These are phyloP conservation scores for Augiades crinisus DNA, from an alignment of 2,888 invertebrate genomes.

Conservation along the genomic window DNA sequence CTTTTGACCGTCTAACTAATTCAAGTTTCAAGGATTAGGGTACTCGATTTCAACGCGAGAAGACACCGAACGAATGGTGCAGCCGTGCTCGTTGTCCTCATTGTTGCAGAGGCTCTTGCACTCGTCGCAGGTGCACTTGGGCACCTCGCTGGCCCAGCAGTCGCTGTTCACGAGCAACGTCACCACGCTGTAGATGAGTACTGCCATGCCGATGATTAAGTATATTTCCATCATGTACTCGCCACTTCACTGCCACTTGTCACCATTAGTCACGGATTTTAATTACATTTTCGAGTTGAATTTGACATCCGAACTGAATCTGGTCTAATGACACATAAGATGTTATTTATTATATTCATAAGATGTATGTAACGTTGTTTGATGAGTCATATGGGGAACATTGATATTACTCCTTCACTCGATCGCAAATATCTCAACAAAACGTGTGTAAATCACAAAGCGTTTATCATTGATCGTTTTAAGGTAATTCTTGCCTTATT, in stretches of 20 bases:
- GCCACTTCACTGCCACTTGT: constrained; percentile 1
- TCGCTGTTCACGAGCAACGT: constrained; percentile 56
- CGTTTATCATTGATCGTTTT: too few relatives aligned
- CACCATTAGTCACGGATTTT: background rate
- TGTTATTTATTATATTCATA: background rate
- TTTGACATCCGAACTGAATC: background rate
- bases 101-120: constrained; percentile 54
- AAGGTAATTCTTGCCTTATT: too few relatives aligned
- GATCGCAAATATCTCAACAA: background rate
- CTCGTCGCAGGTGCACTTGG: constrained; percentile 67
- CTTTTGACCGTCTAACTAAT: background rate
- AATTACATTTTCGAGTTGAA: constrained; percentile 13
- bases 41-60: constrained; percentile 53
- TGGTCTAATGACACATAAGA: background rate
- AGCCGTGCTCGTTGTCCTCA: constrained; percentile 38
- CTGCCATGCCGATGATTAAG: constrained; percentile 64
- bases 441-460: background rate
- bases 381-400: background rate
- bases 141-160: constrained; percentile 55
- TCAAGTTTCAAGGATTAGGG: constrained; percentile 26
- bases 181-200: constrained; percentile 61
- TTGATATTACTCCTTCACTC: too few relatives aligned
- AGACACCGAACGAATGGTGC: constrained; percentile 50
- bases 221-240: constrained; percentile 61
- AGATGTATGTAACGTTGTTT: background rate